Evolutionary conservation across 2,888 invertebrate species (phyloP), one percentile per base, ranked within the genome.

Genomic region (Corbicula japonica): DNA sequence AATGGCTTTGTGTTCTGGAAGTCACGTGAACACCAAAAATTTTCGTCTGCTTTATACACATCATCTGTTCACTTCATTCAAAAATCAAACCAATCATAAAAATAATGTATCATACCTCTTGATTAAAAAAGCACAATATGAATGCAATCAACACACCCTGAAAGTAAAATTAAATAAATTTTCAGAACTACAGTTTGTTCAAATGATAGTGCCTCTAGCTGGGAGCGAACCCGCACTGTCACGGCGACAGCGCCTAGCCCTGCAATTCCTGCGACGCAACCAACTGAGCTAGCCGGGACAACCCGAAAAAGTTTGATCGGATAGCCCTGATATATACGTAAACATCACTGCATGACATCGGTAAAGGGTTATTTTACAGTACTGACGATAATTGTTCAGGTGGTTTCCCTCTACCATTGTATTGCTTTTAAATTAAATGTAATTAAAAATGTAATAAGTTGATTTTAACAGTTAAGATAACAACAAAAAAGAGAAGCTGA

Each of bases 131-230:
- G 41, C 82, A 82, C 21, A 82, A 60, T n/a, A 82, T 65, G 5
- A 82, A 34, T 10, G 82, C 76, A 21, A 82, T 82, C 56, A 82
- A 73, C 34, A 82, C 56, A 26, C 82, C 82, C 82, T 82, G 78
- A 65, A 78, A 80, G 32, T 23, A 34, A 50, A 30, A 23, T 32
- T 66, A 41, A 38, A 61, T 30, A 21, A 35, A 5, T 21, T 8
- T 23, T 35, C 21, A 8, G 21, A 21, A 8, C 21, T 18, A 21
- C 21, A 48, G 10, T 6, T 48, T 15, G 10, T 18, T 48, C 6
- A 18, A 48, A 18, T 15, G 10, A 48, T 18, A 38, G 41, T 12
- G 8, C 15, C 41, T 48, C 48, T 18, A 21, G n/a, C n/a, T n/a
- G n/a, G n/a, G n/a, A n/a, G n/a, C n/a, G n/a, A n/a, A n/a, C n/a